phyloP scores from a whole-genome alignment of 2,113 vertebrate species.

The Amazona guildingii region DNA sequence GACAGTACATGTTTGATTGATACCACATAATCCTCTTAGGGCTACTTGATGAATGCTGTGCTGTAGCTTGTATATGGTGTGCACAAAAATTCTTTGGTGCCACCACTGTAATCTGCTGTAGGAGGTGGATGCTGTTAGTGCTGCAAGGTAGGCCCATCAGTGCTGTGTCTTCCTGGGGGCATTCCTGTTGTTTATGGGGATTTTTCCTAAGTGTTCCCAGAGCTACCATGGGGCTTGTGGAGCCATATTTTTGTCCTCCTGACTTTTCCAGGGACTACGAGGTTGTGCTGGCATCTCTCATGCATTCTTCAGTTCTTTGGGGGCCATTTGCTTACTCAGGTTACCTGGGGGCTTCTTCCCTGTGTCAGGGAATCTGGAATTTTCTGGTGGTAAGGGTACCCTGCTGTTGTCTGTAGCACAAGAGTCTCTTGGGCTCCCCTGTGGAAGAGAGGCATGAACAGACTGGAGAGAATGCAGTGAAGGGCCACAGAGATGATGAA shows the following conservation, averaged over 20 bases:
- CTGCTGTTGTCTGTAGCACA: not conserved
- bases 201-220: not conserved
- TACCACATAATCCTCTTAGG: not conserved
- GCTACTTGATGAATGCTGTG: not conserved
- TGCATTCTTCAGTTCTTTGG: not conserved
- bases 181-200: not conserved
- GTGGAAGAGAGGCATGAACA: not conserved
- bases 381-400: not conserved
- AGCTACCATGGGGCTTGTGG: not conserved
- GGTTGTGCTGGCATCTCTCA: not conserved
- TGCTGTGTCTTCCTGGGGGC: not conserved
- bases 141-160: fast-evolving
- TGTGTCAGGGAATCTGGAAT: not conserved
- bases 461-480: not conserved
- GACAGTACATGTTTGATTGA: not conserved
- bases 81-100: not conserved
- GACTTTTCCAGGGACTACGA: not conserved
- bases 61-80: not conserved
- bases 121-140: not conserved
- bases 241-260: not conserved
- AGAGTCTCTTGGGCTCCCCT: not conserved
- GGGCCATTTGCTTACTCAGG: not conserved
- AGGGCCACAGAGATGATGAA: fast-evolving
- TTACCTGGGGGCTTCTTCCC: not conserved
- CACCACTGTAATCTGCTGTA: not conserved